Conservation (phyloP, 2,113 vertebrate species). For the Solea solea region DNA sequence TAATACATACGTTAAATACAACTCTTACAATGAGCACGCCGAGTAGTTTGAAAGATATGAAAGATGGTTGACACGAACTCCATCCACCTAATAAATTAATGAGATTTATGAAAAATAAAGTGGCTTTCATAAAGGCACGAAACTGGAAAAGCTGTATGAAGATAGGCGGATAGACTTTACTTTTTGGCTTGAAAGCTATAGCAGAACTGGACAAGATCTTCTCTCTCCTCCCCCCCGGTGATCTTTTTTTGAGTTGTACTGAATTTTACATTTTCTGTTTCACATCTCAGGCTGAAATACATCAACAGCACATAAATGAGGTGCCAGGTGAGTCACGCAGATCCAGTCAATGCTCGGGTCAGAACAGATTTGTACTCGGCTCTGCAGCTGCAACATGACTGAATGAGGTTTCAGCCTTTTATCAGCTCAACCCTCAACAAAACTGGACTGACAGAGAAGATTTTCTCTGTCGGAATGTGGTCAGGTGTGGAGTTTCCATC, state of each 20-base stretch:
- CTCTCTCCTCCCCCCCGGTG: too few relatives aligned
- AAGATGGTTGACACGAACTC: conserved; percentile 14
- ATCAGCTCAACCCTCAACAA: too few relatives aligned
- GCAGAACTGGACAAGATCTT: too few relatives aligned
- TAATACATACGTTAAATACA: conserved; percentile 34
- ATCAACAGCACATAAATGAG: too few relatives aligned
- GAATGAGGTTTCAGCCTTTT: too few relatives aligned
- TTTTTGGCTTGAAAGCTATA: not conserved
- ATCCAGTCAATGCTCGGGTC: not conserved
- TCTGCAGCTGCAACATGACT: too few relatives aligned
- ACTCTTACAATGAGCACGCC: not conserved
- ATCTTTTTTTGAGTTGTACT: not conserved
- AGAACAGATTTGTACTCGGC: not conserved
- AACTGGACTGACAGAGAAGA: too few relatives aligned
- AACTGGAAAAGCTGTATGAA: not conserved
- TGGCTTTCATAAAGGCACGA: not conserved
- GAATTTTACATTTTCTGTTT: not conserved
- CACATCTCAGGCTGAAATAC: not conserved
- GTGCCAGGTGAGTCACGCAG: not conserved
- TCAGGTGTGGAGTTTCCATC: too few relatives aligned
- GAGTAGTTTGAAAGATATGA: conserved; percentile 15
- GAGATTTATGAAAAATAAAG: conserved; percentile 47
- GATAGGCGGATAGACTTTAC: not conserved
- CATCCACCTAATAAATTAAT: conserved; percentile 38
- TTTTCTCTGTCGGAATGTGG: too few relatives aligned